Conservation (phyloP, 37 sponge, comb jelly and placozoan species). For the Aphrocallistes beatrix region DNA sequence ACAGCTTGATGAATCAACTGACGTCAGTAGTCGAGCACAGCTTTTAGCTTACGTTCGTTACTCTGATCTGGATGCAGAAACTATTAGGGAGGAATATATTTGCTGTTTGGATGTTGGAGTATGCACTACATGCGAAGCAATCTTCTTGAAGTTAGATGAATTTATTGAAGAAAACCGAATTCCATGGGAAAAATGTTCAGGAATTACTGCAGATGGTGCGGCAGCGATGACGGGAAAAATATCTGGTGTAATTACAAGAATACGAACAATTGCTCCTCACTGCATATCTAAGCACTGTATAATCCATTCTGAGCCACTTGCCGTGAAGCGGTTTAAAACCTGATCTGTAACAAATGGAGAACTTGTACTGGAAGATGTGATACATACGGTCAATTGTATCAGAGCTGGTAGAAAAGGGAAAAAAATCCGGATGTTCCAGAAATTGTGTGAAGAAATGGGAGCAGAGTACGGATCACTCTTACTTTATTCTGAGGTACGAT, state of each 20-base stretch:
- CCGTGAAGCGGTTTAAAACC: neutral
- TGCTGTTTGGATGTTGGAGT: slow-evolving; percentile 15
- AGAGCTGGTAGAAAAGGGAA: neutral
- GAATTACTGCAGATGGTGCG: neutral
- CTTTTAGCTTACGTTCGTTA: slow-evolving; percentile 11
- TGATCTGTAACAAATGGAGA: neutral
- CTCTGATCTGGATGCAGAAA: slow-evolving; percentile 14
- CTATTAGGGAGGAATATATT: neutral
- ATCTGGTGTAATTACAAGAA: slow-evolving; percentile 14
- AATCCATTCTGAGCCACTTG: neutral
- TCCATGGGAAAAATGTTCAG: neutral
- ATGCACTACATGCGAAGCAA: neutral
- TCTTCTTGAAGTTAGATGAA: neutral
- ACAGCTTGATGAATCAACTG: slow-evolving; percentile 1
- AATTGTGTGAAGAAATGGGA: slow-evolving; percentile 10
- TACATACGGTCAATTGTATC: neutral
- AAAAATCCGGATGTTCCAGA: neutral
- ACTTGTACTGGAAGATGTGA: slow-evolving; percentile 12
- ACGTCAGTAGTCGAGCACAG: slow-evolving; percentile 15
- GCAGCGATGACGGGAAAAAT: slow-evolving; percentile 7
- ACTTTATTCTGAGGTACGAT: slow-evolving; percentile 17
- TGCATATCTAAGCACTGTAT: neutral
- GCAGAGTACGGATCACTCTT: neutral
- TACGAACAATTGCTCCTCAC: slow-evolving; percentile 2
- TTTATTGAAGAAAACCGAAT: neutral